Percentiles rank a stretch among this genome's conserved stretches.
Evolutionary conservation across 2,888 invertebrate genomes (phyloP).

Genomic region (Tipula vernalis): DNA sequence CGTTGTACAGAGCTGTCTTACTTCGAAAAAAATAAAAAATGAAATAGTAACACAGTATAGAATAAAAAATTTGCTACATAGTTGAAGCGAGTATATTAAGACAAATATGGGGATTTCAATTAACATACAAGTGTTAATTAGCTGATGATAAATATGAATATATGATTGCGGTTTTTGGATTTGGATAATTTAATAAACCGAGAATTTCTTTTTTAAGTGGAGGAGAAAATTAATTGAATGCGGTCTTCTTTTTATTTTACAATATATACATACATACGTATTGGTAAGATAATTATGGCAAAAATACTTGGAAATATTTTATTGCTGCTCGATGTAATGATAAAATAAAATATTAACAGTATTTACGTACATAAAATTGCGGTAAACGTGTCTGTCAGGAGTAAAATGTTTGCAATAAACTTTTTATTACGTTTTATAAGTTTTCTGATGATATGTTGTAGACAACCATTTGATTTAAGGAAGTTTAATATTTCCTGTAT

Average conservation of each 20-base stretch:
- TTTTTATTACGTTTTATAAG: too few species aligned
- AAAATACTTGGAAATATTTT: neutral
- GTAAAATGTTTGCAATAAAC: neutral
- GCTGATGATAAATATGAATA: neutral
- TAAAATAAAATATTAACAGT: neutral
- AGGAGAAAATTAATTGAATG: neutral
- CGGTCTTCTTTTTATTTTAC: neutral
- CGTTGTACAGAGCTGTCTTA: neutral
- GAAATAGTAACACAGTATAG: neutral
- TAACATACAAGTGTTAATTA: neutral
- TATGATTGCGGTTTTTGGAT: neutral
- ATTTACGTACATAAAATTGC: neutral
- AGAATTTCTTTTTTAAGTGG: neutral
- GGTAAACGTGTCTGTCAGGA: neutral
- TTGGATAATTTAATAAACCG: neutral
- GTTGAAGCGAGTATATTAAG: neutral
- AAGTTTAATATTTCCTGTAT: too few species aligned
- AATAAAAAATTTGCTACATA: neutral
- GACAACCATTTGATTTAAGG: too few species aligned
- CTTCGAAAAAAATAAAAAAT: too few species aligned
- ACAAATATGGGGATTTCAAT: neutral
- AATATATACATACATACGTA: neutral
- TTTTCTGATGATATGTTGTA: too few species aligned
- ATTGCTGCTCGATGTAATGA: neutral
- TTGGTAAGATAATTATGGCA: neutral